phyloP scores from a whole-genome alignment of 2,113 vertebrate species.

The Galbula dea region DNA sequence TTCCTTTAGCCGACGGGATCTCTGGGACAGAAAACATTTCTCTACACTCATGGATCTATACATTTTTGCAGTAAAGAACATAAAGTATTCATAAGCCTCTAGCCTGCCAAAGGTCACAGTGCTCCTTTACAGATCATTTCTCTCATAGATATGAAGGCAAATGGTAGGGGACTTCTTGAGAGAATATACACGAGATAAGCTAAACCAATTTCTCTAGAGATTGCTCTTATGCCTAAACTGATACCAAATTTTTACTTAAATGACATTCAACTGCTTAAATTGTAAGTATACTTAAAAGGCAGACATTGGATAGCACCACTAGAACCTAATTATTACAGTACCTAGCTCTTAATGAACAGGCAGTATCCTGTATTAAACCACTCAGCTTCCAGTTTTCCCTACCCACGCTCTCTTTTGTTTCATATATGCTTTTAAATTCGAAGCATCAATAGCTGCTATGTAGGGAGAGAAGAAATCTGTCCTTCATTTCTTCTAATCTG shows the following conservation, averaged over 20 bases:
- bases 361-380: not conserved
- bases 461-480: not conserved
- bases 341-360: not conserved
- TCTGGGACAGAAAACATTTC: slow-evolving; percentile 18
- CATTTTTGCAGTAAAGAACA: not conserved
- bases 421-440: not conserved
- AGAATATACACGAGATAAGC: not conserved
- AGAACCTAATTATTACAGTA: not conserved
- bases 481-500: not conserved
- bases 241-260: not conserved
- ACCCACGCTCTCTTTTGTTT: not conserved
- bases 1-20: not conserved
- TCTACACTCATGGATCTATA: not conserved
- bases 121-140: slow-evolving; percentile 19
- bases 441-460: not conserved
- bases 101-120: not conserved
- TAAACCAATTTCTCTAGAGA: not conserved
- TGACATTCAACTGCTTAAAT: not conserved
- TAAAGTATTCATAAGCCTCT: not conserved
- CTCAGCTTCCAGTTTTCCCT: not conserved
- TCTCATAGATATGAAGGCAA: not conserved
- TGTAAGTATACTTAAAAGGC: not conserved
- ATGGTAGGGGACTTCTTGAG: not conserved
- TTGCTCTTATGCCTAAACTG: not conserved
- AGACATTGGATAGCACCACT: not conserved